Evolutionary conservation across 1,140 invertebrate genomes (phyloP), one percentile per base, ranked within the genome.

Genomic region (Bursaphelenchus mucronatus): DNA sequence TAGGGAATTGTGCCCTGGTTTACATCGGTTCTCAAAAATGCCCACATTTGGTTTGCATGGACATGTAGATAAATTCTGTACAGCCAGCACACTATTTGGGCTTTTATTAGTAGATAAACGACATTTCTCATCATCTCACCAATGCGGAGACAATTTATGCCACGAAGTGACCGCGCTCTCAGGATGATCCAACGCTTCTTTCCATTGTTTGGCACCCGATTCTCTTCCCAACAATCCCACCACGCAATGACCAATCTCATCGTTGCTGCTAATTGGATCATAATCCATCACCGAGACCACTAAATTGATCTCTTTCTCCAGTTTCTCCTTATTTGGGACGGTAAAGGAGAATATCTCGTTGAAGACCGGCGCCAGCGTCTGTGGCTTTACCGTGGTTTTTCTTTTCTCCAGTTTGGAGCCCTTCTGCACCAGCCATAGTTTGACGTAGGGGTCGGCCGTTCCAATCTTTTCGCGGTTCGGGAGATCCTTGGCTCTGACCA

Each of bases 321-420:
- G 84, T 63, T 93, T 92, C 81, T 94, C 91, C 82, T 94, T 91
- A 90, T 90, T 92, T 2, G 91, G 90, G 41, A 93, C 90, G 77
- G 90, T 90, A 84, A 93, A 94, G 39, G 89, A 88, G 83, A 94
- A 94, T 6, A 89, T 88, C 81, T 94, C 91, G 83, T 94, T 93
- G 85, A 94, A 95, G 49, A 93, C 87, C 11, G 88, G 92, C 83
- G 92, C 90, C 61, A 93, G 84, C 3, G 90, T 93, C 80, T 91
- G 92, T 76, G 92, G 93, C 82, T 92, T 93, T 73, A 94, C 90
- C 40, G 90, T 89, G n/a, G 91, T 94, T 85, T 94, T 95, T 80
- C 90, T 88, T 80, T 95, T 95, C 82, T 94, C 92, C 67, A 94
- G 89, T 63, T 90, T 87, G 73, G 94, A 93, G 70, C 94, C 92